These are phyloP conservation scores for Cuniculus paca DNA, from an alignment of 2,797 vertebrate species.

Conservation along the genomic window DNA sequence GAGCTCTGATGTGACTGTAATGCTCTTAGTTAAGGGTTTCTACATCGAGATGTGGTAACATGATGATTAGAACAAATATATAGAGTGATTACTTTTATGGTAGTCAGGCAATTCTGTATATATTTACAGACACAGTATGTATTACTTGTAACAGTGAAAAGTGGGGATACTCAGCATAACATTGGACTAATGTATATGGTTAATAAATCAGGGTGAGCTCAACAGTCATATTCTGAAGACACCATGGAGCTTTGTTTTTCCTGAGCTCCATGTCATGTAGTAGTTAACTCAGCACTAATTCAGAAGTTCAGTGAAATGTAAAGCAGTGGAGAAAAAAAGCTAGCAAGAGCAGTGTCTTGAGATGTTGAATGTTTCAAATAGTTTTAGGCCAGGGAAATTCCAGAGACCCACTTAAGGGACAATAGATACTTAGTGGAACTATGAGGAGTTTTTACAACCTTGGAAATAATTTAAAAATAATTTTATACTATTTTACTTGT, in stretches of 20 bases:
- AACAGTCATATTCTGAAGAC: not conserved
- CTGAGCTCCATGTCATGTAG: not conserved
- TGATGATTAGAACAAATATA: not conserved
- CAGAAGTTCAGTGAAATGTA: conserved; percentile 11
- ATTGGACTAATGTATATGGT: not conserved
- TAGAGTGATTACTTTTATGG: not conserved
- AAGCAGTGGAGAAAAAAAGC: not conserved
- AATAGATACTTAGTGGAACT: conserved; percentile 9
- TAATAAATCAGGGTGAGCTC: not conserved
- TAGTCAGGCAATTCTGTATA: not conserved
- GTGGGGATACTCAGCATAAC: not conserved
- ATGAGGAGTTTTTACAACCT: conserved; percentile 1
- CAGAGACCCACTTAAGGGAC: not conserved
- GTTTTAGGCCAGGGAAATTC: conserved; percentile 51
- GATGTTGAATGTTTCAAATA: conserved; percentile 29
- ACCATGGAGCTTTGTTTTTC: not conserved
- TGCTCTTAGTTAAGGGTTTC: conserved; percentile 36
- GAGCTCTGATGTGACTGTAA: not conserved
- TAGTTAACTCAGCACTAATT: not conserved
- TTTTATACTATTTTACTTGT: not conserved
- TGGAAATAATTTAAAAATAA: not conserved
- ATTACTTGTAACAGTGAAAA: conserved; percentile 47
- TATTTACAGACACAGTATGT: not conserved
- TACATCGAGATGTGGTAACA: not conserved
- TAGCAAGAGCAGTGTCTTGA: not conserved